Conservation (phyloP, 2,113 vertebrate species). For the Alexandromys fortis region DNA sequence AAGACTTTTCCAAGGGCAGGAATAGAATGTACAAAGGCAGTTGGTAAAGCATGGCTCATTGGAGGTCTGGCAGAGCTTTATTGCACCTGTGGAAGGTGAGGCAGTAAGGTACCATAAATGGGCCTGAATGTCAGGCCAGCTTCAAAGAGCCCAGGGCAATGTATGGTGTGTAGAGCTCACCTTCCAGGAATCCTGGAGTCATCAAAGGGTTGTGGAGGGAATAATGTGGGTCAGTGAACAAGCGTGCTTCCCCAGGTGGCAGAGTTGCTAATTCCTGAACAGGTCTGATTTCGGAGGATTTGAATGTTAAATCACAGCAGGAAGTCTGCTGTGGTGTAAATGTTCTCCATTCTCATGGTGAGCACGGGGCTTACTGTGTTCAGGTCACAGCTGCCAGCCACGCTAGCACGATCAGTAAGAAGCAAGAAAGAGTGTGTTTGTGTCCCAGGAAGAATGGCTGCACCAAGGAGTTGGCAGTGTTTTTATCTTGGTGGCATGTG, state of each 20-base stretch:
- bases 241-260: not conserved
- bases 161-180: not conserved
- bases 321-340: not conserved
- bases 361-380: not conserved
- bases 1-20: not conserved
- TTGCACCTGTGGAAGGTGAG: too few relatives aligned
- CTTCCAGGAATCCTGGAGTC: not conserved
- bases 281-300: not conserved
- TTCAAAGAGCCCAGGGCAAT: not conserved
- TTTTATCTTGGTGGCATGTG: fast-evolving
- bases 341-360: not conserved
- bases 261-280: not conserved
- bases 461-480: fast-evolving
- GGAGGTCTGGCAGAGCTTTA: fast-evolving
- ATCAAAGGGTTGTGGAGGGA: not conserved
- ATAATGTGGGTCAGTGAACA: not conserved
- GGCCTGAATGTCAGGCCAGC: not conserved
- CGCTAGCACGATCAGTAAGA: fast-evolving
- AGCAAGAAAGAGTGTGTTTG: not conserved
- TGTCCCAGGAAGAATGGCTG: not conserved
- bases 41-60: not conserved
- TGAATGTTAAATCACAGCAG: not conserved
- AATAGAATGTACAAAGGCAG: not conserved
- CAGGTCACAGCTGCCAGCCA: not conserved
- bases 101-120: not conserved